Percentiles rank a stretch among this genome's conserved stretches.
These are phyloP conservation scores for Picus viridis DNA, from an alignment of 2,797 vertebrate genomes.

Conservation along the genomic window DNA sequence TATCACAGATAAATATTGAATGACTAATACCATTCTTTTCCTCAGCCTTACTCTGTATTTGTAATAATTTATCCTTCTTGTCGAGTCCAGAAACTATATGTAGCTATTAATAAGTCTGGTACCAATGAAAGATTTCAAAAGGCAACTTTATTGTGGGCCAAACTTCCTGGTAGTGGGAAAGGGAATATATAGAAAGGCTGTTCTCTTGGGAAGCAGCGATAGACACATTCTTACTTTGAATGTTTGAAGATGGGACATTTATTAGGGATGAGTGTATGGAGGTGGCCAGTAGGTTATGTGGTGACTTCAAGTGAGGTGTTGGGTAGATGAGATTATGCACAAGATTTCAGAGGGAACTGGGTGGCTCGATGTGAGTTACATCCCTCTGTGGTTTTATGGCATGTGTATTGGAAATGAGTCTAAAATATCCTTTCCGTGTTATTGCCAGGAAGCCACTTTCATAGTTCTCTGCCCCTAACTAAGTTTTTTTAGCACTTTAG, in stretches of 20 bases:
- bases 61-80: neutral
- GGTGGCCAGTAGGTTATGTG: neutral
- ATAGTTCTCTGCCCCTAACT: neutral
- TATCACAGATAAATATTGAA: slow-evolving; percentile 32
- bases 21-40: neutral
- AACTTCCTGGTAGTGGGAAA: neutral
- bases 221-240: neutral
- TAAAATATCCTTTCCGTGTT: neutral
- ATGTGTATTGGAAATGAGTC: neutral
- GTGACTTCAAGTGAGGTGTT: neutral
- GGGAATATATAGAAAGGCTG: neutral
- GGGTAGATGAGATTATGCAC: neutral
- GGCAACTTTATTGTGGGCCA: neutral
- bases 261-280: neutral
- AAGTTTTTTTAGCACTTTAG: neutral
- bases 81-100: neutral
- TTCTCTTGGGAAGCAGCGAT: neutral
- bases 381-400: neutral
- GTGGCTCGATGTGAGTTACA: neutral
- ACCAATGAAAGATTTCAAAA: neutral
- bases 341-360: neutral
- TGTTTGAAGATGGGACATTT: too few relatives aligned
- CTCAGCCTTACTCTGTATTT: neutral
- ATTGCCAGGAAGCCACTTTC: neutral
- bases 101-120: neutral